Percentiles rank a stretch among this genome's conserved stretches.
Conservation (phyloP, 2,797 vertebrate species). For the Cryptoblepharus egeriae region DNA sequence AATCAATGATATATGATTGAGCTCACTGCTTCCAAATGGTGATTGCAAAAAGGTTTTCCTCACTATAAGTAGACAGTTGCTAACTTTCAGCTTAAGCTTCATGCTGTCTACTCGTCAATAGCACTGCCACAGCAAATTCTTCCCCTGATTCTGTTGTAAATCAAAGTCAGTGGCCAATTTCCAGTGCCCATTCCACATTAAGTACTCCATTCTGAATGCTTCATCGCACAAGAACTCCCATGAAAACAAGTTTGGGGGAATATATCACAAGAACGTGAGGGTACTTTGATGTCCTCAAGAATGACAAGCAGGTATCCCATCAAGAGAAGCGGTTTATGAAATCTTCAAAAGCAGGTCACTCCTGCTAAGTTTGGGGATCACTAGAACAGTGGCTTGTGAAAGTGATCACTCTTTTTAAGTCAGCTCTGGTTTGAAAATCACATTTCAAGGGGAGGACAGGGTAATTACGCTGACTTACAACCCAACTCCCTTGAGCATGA, state of each 20-base stretch:
- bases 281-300: not conserved
- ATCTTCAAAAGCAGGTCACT: conserved; percentile 2
- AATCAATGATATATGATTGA: no score
- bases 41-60: no score
- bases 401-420: accelerated
- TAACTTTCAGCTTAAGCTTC: not conserved
- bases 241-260: not conserved
- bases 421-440: conserved; percentile 40
- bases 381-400: not conserved
- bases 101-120: not conserved
- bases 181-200: not conserved
- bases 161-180: not conserved
- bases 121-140: not conserved
- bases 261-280: not conserved
- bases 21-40: no score
- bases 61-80: no score
- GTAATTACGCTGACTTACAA: conserved; percentile 28
- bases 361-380: not conserved
- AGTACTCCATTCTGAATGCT: conserved; percentile 11
- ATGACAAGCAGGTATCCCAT: not conserved
- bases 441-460: conserved; percentile 18
- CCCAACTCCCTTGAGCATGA: conserved; percentile 15
- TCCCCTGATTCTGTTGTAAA: not conserved
- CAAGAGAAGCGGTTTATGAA: conserved; percentile 15
- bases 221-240: not conserved